Conservation (phyloP, 1,140 invertebrate genomes). For the Listronotus oregonensis region DNA sequence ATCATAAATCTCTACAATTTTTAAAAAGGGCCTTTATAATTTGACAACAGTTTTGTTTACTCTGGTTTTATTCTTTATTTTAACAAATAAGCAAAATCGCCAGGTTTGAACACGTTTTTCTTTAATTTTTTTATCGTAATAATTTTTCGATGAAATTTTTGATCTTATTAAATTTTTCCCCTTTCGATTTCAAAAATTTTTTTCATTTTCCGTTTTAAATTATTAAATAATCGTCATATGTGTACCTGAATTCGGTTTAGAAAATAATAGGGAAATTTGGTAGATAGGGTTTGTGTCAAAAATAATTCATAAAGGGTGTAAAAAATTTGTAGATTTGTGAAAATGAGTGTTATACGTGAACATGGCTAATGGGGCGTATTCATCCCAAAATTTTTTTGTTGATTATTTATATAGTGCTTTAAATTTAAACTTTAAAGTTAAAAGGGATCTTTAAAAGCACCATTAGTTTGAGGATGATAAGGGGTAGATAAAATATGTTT, state of each 20-base stretch:
- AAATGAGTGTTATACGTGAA: constrained; percentile 53
- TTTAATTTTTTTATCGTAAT: constrained; percentile 45
- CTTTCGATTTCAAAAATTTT: constrained; percentile 46
- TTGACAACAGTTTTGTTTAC: constrained; percentile 17
- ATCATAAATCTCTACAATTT: constrained; percentile 25
- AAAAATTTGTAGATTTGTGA: constrained; percentile 45
- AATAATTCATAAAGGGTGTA: constrained; percentile 56
- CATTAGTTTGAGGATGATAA: constrained; percentile 46
- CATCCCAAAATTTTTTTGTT: constrained; percentile 47
- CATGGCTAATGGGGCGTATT: constrained; percentile 15
- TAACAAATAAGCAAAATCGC: not conserved
- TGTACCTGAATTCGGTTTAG: constrained; percentile 40
- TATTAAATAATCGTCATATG: constrained; percentile 47
- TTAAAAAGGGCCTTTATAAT: constrained; percentile 37
- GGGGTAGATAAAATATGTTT: not conserved
- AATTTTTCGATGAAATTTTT: constrained; percentile 46
- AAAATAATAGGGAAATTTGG: constrained; percentile 39
- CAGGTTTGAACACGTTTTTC: constrained; percentile 35
- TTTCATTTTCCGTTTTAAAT: constrained; percentile 49
- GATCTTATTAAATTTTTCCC: constrained; percentile 41
- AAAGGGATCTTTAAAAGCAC: constrained; percentile 46
- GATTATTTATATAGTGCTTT: constrained; percentile 40
- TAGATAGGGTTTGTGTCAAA: constrained; percentile 49
- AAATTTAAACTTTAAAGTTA: constrained; percentile 46
- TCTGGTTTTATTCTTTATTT: constrained; percentile 10